Evolutionary conservation across 2,888 invertebrate genomes (phyloP), one percentile per base, ranked within the genome.

Genomic region (Atrina japonica): DNA sequence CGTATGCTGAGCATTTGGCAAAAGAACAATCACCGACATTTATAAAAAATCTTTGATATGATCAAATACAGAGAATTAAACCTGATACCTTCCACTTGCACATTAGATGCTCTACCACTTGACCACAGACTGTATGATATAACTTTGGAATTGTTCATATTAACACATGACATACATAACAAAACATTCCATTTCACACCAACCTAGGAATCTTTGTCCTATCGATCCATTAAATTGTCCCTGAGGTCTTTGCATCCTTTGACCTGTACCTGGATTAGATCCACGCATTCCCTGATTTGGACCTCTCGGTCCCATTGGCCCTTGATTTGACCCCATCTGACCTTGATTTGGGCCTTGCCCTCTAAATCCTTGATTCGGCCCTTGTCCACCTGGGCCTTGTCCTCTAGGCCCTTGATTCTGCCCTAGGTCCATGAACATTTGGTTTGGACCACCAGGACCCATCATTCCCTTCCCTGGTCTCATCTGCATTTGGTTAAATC

Each of bases 371-470:
- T 55, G 35, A 11, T 64, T 45, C 21, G 55, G 45, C 40, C 55
- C 66, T 45, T 43, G 35, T 29, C 66, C 59, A n/a, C 63, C 30
- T n/a, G 40, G 41, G n/a, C 68, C 49, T 14, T 27, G 47, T 55
- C 65, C 9, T 63, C 61, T 47, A 40, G 60, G 27, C 66, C 56
- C 53, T 30, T 61, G 66, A 55, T 21, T 56, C 53, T 18, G 56
- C 55, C 40, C 63, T 1, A 40, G 35, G 40, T 35, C 18, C 56
- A 56, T 56, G 14, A 21, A 18, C 56, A 56, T 56, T 23, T 56
- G 35, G 40, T 40, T 40, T 3, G 53, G 60, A 11, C 53, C 59
- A 67, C 35, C 67, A 41, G 9, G 47, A 45, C 40, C 27, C 23
- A 6, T 25, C 29, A 47, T 63, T 35, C 64, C 64, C 29, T 52